A percentile compares a stretch with the other conserved stretches of the same genome.
These are phyloP conservation scores for Aythya baeri DNA, from an alignment of 2,113 vertebrate species.

Conservation along the genomic window DNA sequence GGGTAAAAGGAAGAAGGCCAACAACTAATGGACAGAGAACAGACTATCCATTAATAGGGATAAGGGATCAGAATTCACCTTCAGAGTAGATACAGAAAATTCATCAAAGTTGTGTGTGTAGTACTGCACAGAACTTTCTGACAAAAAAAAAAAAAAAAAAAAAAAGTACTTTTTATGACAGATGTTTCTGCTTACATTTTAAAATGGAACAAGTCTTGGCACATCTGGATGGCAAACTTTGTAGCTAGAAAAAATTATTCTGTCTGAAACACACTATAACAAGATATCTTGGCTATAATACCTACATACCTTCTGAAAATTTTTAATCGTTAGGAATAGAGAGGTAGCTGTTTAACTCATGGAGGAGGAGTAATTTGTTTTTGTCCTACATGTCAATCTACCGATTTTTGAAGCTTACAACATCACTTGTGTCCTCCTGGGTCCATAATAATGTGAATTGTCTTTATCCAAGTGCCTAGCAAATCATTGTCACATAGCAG, in stretches of 20 bases:
- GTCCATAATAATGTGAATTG: constrained; percentile 65
- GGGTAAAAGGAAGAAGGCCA: neutral
- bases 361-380: constrained; percentile 50
- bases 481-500: constrained; percentile 76
- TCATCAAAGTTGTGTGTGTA: constrained; percentile 30
- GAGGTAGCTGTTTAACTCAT: neutral
- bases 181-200: constrained; percentile 48
- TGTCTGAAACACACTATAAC: neutral
- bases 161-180: constrained; percentile 15
- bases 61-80: constrained; percentile 34
- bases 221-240: neutral
- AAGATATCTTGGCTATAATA: neutral
- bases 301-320: neutral
- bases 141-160: neutral
- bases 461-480: constrained; percentile 75
- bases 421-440: constrained; percentile 47
- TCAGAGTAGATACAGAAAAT: constrained; percentile 31
- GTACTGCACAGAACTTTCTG: constrained; percentile 44
- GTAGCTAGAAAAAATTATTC: neutral
- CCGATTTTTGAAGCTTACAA: constrained; percentile 50
- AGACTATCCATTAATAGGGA: constrained; percentile 63
- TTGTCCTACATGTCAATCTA: constrained; percentile 36
- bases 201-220: constrained; percentile 20
- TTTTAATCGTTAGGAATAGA: neutral
- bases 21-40: constrained; percentile 20